phyloP scores from a whole-genome alignment of 2,113 vertebrate genomes.

The Bufo gargarizans region DNA sequence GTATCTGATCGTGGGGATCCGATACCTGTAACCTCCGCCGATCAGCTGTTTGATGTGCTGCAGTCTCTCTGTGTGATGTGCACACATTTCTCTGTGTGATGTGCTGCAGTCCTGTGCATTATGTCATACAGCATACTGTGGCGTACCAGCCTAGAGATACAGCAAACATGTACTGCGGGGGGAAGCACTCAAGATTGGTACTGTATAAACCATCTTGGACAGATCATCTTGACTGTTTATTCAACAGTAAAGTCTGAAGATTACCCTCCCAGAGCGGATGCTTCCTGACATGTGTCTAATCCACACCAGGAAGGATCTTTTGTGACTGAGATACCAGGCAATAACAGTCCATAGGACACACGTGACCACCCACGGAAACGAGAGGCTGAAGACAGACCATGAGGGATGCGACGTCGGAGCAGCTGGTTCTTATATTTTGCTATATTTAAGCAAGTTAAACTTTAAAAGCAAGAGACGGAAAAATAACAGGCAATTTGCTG shows the following conservation, averaged over 20 bases:
- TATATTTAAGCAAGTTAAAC: slow-evolving; percentile 1
- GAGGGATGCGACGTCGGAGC: neutral
- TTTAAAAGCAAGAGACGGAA: slow-evolving; percentile 19
- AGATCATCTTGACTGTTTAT: neutral
- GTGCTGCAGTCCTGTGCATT: too few species aligned
- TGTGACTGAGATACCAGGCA: neutral
- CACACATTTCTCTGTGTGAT: too few species aligned
- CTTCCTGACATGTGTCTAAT: neutral
- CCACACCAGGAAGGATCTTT: neutral
- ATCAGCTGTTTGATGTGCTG: too few species aligned
- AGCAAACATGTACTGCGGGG: too few species aligned
- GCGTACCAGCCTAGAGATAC: too few species aligned
- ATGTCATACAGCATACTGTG: too few species aligned
- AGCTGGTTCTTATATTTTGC: slow-evolving; percentile 29
- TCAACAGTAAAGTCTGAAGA: neutral
- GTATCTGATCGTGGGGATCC: too few species aligned
- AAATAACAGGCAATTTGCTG: slow-evolving; percentile 31
- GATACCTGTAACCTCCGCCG: too few species aligned
- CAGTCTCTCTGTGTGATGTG: too few species aligned
- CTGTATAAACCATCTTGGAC: too few species aligned
- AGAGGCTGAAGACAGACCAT: slow-evolving; percentile 7
- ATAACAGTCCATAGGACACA: neutral
- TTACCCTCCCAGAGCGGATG: slow-evolving; percentile 8
- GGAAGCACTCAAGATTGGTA: too few species aligned
- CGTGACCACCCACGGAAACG: neutral